Conservation (phyloP, 2,113 vertebrate species). For the Gavia stellata region DNA sequence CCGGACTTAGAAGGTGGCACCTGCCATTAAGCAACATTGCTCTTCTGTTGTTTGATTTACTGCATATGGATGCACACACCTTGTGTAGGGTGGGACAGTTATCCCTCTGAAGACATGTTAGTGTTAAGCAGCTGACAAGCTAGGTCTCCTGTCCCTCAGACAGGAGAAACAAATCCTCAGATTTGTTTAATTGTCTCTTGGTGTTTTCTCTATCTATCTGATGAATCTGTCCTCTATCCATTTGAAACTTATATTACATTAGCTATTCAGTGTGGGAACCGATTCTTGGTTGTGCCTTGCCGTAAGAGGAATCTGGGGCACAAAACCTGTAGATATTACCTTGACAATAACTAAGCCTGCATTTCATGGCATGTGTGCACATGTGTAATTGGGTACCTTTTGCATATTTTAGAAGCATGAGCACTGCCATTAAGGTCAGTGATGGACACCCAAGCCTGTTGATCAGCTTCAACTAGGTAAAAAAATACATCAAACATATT, state of each 20-base stretch:
- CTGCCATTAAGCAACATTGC: background rate
- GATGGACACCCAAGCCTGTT: background rate
- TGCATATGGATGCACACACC: background rate
- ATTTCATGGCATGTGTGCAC: background rate
- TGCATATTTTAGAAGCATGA: background rate
- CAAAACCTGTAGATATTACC: background rate
- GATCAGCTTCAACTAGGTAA: background rate
- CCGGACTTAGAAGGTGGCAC: background rate
- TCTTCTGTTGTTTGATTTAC: background rate
- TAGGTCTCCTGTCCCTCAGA: background rate
- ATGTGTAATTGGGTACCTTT: background rate
- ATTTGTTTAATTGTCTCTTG: background rate
- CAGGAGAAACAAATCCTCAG: too few relatives aligned
- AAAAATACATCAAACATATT: background rate
- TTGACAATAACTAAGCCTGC: background rate
- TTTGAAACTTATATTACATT: background rate
- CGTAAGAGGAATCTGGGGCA: background rate
- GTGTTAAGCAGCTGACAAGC: background rate
- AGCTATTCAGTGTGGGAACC: background rate
- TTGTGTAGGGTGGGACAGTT: background rate
- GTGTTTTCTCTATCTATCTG: background rate
- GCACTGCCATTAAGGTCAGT: background rate
- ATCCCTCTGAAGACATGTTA: background rate
- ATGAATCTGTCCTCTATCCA: background rate
- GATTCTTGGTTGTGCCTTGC: background rate